A percentile compares a stretch with the other conserved stretches of the same genome.
phyloP scores from a whole-genome alignment of 2,797 vertebrate genomes.

The Glossophaga mutica region DNA sequence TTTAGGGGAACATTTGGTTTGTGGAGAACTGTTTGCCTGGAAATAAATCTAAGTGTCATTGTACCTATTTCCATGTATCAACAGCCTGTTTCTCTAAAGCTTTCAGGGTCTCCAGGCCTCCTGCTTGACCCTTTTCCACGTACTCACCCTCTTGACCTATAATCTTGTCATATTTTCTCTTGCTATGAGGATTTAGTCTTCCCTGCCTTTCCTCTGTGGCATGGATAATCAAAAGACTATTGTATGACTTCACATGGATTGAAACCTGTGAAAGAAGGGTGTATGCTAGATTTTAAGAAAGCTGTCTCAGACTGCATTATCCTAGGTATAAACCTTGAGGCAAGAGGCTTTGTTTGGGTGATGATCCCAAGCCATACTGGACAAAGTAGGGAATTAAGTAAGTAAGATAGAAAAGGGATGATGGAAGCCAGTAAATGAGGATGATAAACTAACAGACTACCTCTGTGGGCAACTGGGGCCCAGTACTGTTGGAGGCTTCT shows the following conservation, averaged over 20 bases:
- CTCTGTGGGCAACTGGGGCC: not conserved
- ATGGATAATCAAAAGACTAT: not conserved
- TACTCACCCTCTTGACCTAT: not conserved
- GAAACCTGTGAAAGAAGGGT: not conserved
- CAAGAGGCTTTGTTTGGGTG: not conserved
- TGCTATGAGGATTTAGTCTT: not conserved
- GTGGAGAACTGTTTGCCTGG: not conserved
- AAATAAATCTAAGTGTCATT: constrained; percentile 53
- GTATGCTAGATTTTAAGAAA: not conserved
- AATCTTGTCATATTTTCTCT: not conserved
- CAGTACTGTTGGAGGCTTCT: not conserved
- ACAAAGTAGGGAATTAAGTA: fast-evolving
- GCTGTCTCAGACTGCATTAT: not conserved
- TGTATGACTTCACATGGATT: not conserved
- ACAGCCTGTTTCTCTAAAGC: not conserved
- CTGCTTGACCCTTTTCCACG: not conserved
- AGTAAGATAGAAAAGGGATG: not conserved
- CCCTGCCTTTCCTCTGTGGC: not conserved
- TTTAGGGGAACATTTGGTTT: not conserved
- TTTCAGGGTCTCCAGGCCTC: not conserved
- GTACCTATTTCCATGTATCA: constrained; percentile 25
- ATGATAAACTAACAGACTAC: not conserved
- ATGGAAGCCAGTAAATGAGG: not conserved
- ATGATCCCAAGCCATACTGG: not conserved
- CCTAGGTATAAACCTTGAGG: not conserved